Percentiles rank a stretch among this genome's conserved stretches.
phyloP scores from a whole-genome alignment of 2,113 vertebrate genomes.

The Cyphotilapia sp. region DNA sequence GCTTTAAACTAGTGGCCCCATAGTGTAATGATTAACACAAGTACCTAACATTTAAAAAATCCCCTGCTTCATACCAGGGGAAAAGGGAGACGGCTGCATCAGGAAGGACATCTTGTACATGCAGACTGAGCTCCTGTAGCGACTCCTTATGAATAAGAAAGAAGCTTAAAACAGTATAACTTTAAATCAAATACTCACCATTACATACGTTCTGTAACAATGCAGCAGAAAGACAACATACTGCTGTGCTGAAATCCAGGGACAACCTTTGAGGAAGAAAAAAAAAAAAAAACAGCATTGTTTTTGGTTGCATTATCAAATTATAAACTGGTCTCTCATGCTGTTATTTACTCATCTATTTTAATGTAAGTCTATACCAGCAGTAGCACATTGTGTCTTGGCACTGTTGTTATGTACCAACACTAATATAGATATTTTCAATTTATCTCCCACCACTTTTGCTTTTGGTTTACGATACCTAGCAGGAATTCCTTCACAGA shows the following conservation, averaged over 20 bases:
- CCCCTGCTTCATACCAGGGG: background rate
- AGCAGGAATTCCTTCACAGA: background rate
- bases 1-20: background rate
- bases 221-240: background rate
- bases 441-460: background rate
- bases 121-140: background rate
- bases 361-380: background rate
- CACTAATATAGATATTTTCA: background rate
- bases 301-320: background rate
- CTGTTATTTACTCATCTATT: background rate
- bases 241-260: background rate
- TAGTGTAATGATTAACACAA: background rate
- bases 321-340: background rate
- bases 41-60: background rate
- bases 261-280: background rate
- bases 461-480: background rate
- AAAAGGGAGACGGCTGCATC: background rate
- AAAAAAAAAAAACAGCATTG: background rate
- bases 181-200: background rate
- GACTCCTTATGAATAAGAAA: background rate
- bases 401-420: background rate
- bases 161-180: background rate
- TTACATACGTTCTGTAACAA: background rate
- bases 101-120: rapidly evolving
- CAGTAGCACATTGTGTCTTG: background rate